Evolutionary conservation across 2,113 vertebrate genomes (phyloP).

Genomic region (Cephalopholis sonnerati): DNA sequence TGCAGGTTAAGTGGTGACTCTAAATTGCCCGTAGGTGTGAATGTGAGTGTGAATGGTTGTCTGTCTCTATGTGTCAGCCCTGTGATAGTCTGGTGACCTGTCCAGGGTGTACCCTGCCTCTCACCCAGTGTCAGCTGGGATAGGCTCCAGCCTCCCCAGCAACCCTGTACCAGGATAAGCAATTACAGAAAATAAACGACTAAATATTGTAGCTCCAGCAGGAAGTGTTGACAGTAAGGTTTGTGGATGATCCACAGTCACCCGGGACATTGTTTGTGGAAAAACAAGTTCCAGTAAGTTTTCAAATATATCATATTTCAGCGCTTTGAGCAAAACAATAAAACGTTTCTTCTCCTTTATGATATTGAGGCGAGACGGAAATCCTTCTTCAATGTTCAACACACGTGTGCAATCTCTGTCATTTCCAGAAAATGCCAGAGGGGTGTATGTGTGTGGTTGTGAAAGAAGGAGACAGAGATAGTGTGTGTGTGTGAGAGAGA

Average conservation of each 20-base stretch:
- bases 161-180: too few relatives aligned
- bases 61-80: too few relatives aligned
- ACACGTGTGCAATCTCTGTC: background rate
- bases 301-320: slow-evolving; percentile 14
- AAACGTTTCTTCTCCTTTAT: background rate
- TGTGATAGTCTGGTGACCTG: too few relatives aligned
- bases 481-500: background rate
- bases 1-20: too few relatives aligned
- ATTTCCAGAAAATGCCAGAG: slow-evolving; percentile 9
- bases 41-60: too few relatives aligned
- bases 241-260: background rate
- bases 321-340: background rate
- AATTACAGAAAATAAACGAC: too few relatives aligned
- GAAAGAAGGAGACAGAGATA: background rate
- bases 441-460: background rate
- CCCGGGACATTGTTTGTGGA: background rate
- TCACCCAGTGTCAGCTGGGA: too few relatives aligned
- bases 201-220: too few relatives aligned
- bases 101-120: too few relatives aligned
- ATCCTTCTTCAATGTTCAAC: background rate
- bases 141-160: too few relatives aligned
- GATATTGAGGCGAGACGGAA: background rate
- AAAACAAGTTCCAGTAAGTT: background rate
- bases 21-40: too few relatives aligned
- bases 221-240: background rate